phyloP scores from a whole-genome alignment of 2,113 vertebrate genomes.

The Tylochromis polylepis region DNA sequence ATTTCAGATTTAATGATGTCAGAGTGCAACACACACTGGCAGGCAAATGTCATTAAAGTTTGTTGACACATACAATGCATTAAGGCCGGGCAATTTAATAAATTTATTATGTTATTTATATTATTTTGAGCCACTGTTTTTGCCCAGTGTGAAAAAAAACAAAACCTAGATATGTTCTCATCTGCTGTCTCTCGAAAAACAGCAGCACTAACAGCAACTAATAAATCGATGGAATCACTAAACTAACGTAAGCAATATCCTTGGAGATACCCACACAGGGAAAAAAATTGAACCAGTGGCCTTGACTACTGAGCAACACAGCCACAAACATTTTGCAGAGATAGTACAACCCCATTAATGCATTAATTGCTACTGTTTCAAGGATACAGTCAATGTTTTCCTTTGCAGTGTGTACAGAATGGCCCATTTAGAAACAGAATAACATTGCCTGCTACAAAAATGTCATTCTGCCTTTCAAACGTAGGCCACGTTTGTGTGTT shows the following conservation, averaged over 20 bases:
- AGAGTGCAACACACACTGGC: neutral
- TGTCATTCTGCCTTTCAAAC: neutral
- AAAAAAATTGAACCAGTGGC: neutral
- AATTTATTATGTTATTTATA: neutral
- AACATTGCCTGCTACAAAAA: neutral
- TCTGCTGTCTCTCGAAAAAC: neutral
- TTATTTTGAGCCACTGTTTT: neutral
- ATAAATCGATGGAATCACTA: neutral
- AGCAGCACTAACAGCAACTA: neutral
- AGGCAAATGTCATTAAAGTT: neutral
- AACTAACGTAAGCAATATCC: neutral
- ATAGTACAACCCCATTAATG: neutral
- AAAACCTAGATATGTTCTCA: neutral
- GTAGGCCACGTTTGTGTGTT: neutral
- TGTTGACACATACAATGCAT: neutral
- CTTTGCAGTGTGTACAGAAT: neutral
- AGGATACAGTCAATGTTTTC: neutral
- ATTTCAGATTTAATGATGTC: neutral
- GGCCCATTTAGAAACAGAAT: neutral
- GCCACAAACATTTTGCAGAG: neutral
- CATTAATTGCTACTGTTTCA: neutral
- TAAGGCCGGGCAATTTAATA: neutral
- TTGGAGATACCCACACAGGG: rapidly evolving
- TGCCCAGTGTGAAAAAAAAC: neutral
- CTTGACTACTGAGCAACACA: neutral